phyloP scores from a whole-genome alignment of 2,797 vertebrate species.

The Rhinella marina region DNA sequence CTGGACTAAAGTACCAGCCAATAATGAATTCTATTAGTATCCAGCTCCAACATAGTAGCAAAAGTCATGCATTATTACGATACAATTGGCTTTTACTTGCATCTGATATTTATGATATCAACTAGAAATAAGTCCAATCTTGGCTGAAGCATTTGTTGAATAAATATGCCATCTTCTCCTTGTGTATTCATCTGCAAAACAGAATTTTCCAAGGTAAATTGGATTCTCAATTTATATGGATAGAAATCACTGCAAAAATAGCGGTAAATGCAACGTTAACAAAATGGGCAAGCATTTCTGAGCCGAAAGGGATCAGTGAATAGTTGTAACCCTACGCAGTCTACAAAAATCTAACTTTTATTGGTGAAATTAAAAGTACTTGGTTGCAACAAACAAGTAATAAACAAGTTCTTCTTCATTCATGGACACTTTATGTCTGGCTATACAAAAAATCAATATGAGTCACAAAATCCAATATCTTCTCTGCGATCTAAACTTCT shows the following conservation, averaged over 20 bases:
- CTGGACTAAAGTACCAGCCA: background rate
- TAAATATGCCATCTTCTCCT: conserved; percentile 28
- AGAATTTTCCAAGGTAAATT: conserved; percentile 37
- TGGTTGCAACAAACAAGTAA: background rate
- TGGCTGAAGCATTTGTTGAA: conserved; percentile 29
- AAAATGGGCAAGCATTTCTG: background rate
- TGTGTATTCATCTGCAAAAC: conserved; percentile 46
- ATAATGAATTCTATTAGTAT: conserved; percentile 43
- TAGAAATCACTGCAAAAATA: conserved; percentile 20
- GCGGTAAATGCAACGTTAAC: background rate
- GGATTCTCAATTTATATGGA: conserved; percentile 12
- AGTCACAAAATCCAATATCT: background rate
- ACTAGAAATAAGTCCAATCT: conserved; percentile 36
- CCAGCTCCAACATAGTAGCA: conserved; percentile 8
- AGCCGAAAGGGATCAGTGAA: background rate
- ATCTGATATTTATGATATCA: conserved; percentile 44
- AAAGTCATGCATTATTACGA: conserved; percentile 15
- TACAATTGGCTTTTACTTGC: conserved; percentile 44
- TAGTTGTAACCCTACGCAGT: background rate
- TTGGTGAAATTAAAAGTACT: background rate
- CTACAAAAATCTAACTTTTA: background rate
- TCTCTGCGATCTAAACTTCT: background rate
- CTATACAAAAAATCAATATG: background rate
- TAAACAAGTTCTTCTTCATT: background rate
- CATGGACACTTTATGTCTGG: background rate